Percentiles rank a stretch among this genome's conserved stretches.
Conservation (phyloP, 2,797 vertebrate genomes). For the Sebastes hubbsi region DNA sequence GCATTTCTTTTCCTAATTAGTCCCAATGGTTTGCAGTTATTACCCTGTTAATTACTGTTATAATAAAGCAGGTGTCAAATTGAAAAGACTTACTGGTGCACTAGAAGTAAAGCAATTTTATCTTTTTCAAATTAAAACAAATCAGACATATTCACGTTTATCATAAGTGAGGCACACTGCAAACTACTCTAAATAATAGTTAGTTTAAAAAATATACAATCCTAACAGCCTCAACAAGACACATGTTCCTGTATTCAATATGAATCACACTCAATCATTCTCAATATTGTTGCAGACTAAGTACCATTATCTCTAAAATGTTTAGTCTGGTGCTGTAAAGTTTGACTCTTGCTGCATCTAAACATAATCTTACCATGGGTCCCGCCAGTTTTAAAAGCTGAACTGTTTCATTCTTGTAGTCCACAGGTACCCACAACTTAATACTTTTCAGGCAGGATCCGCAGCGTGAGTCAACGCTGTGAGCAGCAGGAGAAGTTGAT, state of each 20-base stretch:
- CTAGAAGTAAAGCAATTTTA: background rate
- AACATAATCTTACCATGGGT: conserved; percentile 71
- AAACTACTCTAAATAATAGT: background rate
- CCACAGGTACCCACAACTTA: conserved; percentile 46
- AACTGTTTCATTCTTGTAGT: conserved; percentile 70
- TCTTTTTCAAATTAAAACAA: background rate
- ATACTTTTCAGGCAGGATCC: conserved; percentile 57
- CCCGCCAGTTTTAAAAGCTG: conserved; percentile 73
- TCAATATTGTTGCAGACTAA: background rate
- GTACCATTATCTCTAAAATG: background rate
- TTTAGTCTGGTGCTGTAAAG: background rate
- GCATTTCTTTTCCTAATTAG: background rate
- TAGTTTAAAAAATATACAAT: background rate
- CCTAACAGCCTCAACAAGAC: background rate
- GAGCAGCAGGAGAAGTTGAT: conserved; percentile 50
- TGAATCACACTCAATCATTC: background rate
- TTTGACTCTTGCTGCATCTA: background rate
- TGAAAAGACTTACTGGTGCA: background rate
- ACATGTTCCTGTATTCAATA: background rate
- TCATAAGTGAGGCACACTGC: background rate
- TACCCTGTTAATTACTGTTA: background rate
- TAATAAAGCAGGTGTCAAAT: background rate
- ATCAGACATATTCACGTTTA: background rate
- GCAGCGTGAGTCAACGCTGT: conserved; percentile 66
- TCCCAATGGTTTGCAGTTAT: background rate